phyloP scores from a whole-genome alignment of 2,113 vertebrate genomes.

The Calidris pugnax region DNA sequence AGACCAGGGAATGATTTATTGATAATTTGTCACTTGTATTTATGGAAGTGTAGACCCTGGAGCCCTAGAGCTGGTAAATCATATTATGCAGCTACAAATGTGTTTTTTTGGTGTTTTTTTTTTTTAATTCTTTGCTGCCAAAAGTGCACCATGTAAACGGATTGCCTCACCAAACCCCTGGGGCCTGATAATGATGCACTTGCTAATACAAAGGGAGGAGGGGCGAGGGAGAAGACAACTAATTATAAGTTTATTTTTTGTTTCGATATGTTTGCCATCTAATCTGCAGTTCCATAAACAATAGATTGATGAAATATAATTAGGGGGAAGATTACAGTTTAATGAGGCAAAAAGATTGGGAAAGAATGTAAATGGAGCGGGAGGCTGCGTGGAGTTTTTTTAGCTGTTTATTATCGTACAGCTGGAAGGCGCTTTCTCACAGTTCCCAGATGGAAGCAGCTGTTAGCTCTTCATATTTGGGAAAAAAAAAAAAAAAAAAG shows the following conservation, averaged over 20 bases:
- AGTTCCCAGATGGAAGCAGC: constrained; percentile 79
- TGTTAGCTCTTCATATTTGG: constrained; percentile 48
- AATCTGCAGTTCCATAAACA: constrained; percentile 82
- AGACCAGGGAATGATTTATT: constrained; percentile 80
- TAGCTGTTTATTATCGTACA: constrained; percentile 82
- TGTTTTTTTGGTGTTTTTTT: not conserved
- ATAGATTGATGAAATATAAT: constrained; percentile 84
- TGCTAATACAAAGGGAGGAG: constrained; percentile 62
- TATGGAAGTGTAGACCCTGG: constrained; percentile 76
- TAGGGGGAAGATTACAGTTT: constrained; percentile 76
- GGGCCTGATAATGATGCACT: constrained; percentile 57
- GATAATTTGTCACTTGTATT: constrained; percentile 84
- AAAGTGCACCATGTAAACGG: constrained; percentile 44
- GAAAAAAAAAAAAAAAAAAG: not conserved
- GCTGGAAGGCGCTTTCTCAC: constrained; percentile 73
- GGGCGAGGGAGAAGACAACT: constrained; percentile 44
- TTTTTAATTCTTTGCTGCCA: constrained; percentile 56
- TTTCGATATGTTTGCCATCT: constrained; percentile 78
- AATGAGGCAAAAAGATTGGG: constrained; percentile 78
- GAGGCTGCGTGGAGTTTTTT: constrained; percentile 56
- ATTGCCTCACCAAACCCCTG: constrained; percentile 42
- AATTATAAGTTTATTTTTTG: constrained; percentile 73
- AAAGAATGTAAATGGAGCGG: constrained; percentile 75
- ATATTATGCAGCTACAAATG: constrained; percentile 67
- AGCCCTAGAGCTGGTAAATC: constrained; percentile 79